Conservation (phyloP, 1,140 invertebrate species). For the Drosophila nikananu region DNA sequence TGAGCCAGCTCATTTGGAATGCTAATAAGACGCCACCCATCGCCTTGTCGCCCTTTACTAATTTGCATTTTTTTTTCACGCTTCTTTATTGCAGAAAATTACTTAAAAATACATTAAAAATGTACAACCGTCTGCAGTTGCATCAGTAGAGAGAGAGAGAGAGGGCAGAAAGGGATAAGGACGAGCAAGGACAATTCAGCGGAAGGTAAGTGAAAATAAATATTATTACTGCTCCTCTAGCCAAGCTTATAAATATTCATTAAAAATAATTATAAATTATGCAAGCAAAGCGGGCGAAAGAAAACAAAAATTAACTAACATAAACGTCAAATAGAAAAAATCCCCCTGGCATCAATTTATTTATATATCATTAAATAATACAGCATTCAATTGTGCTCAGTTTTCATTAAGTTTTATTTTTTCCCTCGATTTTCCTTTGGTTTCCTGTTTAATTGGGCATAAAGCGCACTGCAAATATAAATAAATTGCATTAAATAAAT, state of each 20-base stretch:
- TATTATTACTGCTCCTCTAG: constrained; percentile 35
- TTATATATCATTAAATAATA: constrained; percentile 44
- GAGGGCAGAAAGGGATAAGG: constrained; percentile 20
- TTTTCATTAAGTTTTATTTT: constrained; percentile 21
- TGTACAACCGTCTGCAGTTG: constrained; percentile 56
- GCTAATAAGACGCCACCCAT: constrained; percentile 60
- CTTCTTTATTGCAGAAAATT: constrained; percentile 72
- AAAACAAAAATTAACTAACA: neutral
- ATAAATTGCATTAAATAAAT: constrained; percentile 58
- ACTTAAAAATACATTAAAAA: constrained; percentile 79
- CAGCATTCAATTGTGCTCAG: constrained; percentile 4
- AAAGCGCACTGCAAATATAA: constrained; percentile 46
- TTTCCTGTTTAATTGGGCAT: constrained; percentile 47
- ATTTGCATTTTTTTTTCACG: constrained; percentile 76
- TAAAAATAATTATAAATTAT: constrained; percentile 51
- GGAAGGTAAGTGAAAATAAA: constrained; percentile 69
- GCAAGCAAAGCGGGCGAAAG: neutral
- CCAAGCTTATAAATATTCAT: constrained; percentile 58
- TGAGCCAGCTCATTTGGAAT: constrained; percentile 68
- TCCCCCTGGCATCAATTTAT: constrained; percentile 12
- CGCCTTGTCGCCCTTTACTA: constrained; percentile 18
- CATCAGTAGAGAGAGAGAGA: constrained; percentile 24
- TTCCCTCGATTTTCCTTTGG: constrained; percentile 2
- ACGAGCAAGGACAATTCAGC: constrained; percentile 22
- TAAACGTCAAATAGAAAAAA: constrained; percentile 8